A percentile compares a stretch with the other conserved stretches of the same genome.
Conservation (phyloP, 30 jellyfish, hydroid and myxozoan genomes). For the Turritopsis rubra region DNA sequence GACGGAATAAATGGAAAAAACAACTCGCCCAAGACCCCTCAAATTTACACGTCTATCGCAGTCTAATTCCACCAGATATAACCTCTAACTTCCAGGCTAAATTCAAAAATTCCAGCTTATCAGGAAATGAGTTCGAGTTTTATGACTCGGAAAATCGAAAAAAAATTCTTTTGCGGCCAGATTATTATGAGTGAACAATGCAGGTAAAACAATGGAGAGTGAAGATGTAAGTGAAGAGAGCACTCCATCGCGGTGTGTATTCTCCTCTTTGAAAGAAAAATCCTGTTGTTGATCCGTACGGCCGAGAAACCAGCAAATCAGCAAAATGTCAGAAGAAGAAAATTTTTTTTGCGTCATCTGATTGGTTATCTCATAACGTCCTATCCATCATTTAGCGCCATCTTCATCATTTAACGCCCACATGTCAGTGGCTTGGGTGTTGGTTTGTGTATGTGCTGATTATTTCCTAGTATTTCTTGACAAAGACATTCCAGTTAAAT, state of each 20-base stretch:
- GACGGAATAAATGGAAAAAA: slow-evolving; percentile 7
- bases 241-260: background rate
- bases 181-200: background rate
- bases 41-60: background rate
- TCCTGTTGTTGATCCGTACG: no score
- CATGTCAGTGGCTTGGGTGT: no score
- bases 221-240: background rate
- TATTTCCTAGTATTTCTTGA: no score
- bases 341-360: no score
- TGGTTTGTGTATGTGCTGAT: no score
- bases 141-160: background rate
- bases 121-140: background rate
- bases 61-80: background rate
- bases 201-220: no score
- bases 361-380: no score
- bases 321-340: no score
- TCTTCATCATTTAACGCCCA: no score
- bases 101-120: background rate
- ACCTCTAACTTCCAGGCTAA: background rate
- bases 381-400: no score
- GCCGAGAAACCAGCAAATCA: no score
- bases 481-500: no score
- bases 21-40: background rate
- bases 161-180: background rate
- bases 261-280: background rate